phyloP scores from a whole-genome alignment of 2,797 vertebrate species.

The Cephalopachus bancanus region DNA sequence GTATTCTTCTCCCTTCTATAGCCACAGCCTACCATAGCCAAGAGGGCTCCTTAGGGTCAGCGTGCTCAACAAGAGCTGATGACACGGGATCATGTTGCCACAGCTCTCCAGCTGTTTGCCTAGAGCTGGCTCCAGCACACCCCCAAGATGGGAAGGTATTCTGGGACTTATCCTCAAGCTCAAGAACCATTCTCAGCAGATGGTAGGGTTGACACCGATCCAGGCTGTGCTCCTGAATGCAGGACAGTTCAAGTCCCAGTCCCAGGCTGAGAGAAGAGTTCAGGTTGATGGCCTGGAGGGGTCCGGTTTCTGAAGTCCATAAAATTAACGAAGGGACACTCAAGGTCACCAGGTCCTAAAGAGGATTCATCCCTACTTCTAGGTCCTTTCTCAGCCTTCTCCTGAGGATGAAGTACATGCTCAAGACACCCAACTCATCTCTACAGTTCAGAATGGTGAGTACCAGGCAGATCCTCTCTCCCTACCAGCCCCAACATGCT shows the following conservation, averaged over 20 bases:
- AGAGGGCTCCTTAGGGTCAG: neutral
- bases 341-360: neutral
- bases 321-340: neutral
- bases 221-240: neutral
- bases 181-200: neutral
- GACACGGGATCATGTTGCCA: rapidly evolving
- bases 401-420: neutral
- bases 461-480: rapidly evolving
- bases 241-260: neutral
- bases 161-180: neutral
- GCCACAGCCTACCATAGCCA: neutral
- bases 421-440: neutral
- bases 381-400: neutral
- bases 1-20: neutral
- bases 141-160: neutral
- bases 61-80: neutral
- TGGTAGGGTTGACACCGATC: neutral
- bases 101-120: neutral
- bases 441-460: neutral
- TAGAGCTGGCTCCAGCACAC: rapidly evolving
- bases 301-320: neutral
- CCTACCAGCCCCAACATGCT: rapidly evolving
- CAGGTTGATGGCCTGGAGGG: neutral
- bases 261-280: neutral
- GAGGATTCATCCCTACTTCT: neutral